Base-by-base conservation (phyloP, 1,140 invertebrate genomes). In the Steinernema khuongi region DNA sequence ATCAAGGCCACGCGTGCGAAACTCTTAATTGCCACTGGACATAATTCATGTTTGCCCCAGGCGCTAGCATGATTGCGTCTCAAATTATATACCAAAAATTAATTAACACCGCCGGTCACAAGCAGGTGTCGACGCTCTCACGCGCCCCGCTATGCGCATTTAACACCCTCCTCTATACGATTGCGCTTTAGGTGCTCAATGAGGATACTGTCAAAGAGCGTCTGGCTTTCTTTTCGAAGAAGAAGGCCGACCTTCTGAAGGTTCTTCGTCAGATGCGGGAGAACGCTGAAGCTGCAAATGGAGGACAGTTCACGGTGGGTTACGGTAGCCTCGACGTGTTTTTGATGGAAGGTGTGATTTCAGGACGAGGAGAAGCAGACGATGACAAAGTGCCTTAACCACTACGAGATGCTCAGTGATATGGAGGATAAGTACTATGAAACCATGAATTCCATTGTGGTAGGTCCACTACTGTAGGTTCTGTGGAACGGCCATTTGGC, bases 351-450 rank as follows among this genome's bases (percentile, higher is more conserved):
- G 2, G 22, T 7, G 14, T 14, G 50, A 11, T 60, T 60, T 60
- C 22, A 60, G 50, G 50, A 7, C 50, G 50, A 60, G 26, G 50
- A 60, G 26, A 60, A 60, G 50, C 14, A 11, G 11, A 17, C 22
- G 26, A 60, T 60, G 50, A 26, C 50, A n/a, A 7, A 60, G 50
- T 4, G 14, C 22, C 50, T 60, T 22, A 60, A 7, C 19, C 4
- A 7, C 22, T 60, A 60, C 50, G 50, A 60, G 50, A 60, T 60
- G 50, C 50, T 60, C 11, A 60, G 22, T 22, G 7, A 60, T 7
- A 60, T 60, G 50, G 50, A 60, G 50, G 50, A 60, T 22, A 60
- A 60, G 19, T 60, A 60, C 22, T 60, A n/a, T 17, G 50, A 60
- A 11, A 60, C 50, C 7, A 60, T 60, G 7, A 60, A 60, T 22